These are phyloP conservation scores for Paraplagusia blochii DNA, from an alignment of 2,113 vertebrate species.

Conservation along the genomic window DNA sequence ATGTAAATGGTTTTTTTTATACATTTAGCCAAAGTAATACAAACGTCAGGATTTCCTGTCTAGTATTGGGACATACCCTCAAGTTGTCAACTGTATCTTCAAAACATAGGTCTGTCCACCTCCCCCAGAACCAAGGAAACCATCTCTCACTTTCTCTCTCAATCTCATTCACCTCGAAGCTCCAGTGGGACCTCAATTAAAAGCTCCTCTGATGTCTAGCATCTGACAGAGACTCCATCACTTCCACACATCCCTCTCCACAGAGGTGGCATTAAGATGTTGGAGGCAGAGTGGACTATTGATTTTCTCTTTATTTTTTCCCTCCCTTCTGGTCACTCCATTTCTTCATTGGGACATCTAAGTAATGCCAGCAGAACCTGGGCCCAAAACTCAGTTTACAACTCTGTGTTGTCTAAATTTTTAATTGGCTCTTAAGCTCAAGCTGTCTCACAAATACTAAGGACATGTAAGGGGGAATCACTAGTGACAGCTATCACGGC, in stretches of 20 bases:
- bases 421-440: conserved; percentile 72
- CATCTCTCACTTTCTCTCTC: conserved; percentile 30
- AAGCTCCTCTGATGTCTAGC: conserved; percentile 68
- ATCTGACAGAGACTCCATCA: conserved; percentile 72
- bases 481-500: conserved; percentile 67
- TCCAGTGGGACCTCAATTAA: conserved; percentile 67
- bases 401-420: conserved; percentile 60
- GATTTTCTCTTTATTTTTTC: conserved; percentile 59
- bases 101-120: conserved; percentile 21
- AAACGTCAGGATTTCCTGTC: not conserved
- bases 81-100: conserved; percentile 2
- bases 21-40: not conserved
- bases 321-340: conserved; percentile 29
- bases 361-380: conserved; percentile 39
- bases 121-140: conserved; percentile 12
- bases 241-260: conserved; percentile 58
- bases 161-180: conserved; percentile 32
- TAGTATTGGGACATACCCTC: conserved; percentile 7
- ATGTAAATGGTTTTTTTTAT: not conserved
- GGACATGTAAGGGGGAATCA: conserved; percentile 59
- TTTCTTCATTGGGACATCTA: conserved; percentile 44
- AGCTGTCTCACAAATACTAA: conserved; percentile 28
- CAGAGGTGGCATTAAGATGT: conserved; percentile 74
- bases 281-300: conserved; percentile 69
- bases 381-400: conserved; percentile 64